Evolutionary conservation across 2,888 invertebrate genomes (phyloP).

Genomic region (Pterostichus niger): DNA sequence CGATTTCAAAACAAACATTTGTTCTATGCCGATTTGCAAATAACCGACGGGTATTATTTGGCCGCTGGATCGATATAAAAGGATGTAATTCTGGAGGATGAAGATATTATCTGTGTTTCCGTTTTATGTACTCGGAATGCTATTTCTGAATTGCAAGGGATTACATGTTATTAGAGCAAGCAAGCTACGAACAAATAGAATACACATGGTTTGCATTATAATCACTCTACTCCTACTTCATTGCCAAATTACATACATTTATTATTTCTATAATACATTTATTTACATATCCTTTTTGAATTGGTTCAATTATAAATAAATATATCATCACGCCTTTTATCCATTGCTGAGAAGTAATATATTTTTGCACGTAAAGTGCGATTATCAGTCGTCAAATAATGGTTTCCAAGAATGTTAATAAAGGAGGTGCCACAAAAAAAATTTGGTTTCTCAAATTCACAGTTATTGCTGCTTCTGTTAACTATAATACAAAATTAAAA

Average conservation of each 20-base stretch:
- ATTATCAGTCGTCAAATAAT: too few species aligned
- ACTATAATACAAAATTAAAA: too few species aligned
- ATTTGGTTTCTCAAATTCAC: too few species aligned
- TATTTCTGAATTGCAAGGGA: slow-evolving; percentile 44
- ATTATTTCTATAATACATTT: slow-evolving; percentile 9
- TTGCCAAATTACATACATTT: slow-evolving; percentile 33
- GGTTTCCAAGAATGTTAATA: too few species aligned
- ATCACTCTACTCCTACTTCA: neutral
- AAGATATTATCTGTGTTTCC: slow-evolving; percentile 61
- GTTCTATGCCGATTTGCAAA: slow-evolving; percentile 63
- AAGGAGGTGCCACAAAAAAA: too few species aligned
- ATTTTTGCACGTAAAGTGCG: too few species aligned
- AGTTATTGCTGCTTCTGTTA: too few species aligned
- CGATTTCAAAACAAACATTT: slow-evolving; percentile 60
- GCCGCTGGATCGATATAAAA: slow-evolving; percentile 55
- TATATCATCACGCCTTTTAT: too few species aligned
- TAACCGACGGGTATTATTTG: slow-evolving; percentile 60
- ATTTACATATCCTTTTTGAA: neutral
- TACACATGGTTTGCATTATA: slow-evolving; percentile 38
- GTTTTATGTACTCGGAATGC: slow-evolving; percentile 36
- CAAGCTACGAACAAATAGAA: slow-evolving; percentile 5
- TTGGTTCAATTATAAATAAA: too few species aligned
- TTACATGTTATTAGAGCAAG: slow-evolving; percentile 30
- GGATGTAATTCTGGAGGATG: slow-evolving; percentile 55
- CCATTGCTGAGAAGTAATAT: too few species aligned